A percentile compares a stretch with the other conserved stretches of the same genome.
These are phyloP conservation scores for Hydractinia echinata DNA, from an alignment of 30 jellyfish, hydroid and myxozoan species.

Conservation along the genomic window DNA sequence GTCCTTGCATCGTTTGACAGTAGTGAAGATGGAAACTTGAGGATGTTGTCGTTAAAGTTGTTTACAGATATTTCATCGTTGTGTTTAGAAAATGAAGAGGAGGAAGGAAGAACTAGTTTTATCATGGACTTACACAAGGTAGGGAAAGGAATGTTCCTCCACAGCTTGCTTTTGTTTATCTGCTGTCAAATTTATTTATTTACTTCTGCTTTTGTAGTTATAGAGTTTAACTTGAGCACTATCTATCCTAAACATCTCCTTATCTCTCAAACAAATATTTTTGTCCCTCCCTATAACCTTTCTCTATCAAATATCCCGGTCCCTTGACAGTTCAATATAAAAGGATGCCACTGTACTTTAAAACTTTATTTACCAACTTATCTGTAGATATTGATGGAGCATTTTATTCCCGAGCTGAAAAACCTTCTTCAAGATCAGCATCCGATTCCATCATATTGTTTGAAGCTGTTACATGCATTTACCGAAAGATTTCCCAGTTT, in stretches of 20 bases:
- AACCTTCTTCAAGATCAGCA: conserved; percentile 70
- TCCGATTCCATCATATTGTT: conserved; percentile 74
- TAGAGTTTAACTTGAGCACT: no score
- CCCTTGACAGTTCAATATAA: no score
- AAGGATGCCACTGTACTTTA: no score
- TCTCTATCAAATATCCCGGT: no score
- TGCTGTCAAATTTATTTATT: no score
- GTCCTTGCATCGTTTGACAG: conserved; percentile 48
- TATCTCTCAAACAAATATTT: no score
- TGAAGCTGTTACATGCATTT: conserved; percentile 56
- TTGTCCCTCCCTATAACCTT: no score
- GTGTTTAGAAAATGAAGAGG: conserved; percentile 68
- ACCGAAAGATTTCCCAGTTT: conserved; percentile 44
- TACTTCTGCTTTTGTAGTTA: no score
- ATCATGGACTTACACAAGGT: no score
- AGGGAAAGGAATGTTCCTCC: no score
- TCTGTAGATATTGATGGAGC: conserved; percentile 43
- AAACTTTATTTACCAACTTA: neutral
- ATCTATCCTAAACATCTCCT: no score
- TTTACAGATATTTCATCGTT: conserved; percentile 62
- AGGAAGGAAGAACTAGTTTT: neutral
- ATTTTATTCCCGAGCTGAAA: conserved; percentile 41
- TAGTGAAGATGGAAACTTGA: conserved; percentile 56
- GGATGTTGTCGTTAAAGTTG: conserved; percentile 66
- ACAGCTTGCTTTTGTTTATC: no score